These are phyloP conservation scores for Protomyctophum bolini DNA, from an alignment of 2,113 vertebrate genomes.

Conservation along the genomic window DNA sequence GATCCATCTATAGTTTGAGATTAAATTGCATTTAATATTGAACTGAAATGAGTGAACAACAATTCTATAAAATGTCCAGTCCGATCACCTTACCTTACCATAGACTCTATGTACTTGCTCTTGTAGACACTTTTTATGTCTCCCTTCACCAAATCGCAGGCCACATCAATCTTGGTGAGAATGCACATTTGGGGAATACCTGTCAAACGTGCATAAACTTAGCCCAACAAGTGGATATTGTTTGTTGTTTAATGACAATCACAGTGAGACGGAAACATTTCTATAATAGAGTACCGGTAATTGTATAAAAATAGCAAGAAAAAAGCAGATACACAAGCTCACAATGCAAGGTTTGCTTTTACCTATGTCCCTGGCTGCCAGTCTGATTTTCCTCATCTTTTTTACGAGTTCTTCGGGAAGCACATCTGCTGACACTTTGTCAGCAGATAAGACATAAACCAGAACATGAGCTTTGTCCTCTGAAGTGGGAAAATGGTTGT, in stretches of 20 bases:
- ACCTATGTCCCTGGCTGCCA: slow-evolving; percentile 24
- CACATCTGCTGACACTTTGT: fast-evolving
- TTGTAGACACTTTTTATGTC: slow-evolving; percentile 16
- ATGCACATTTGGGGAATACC: slow-evolving; percentile 42
- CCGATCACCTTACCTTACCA: not conserved
- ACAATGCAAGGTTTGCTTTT: not conserved
- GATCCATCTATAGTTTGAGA: not conserved
- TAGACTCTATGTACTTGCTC: slow-evolving; percentile 28
- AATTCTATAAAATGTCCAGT: no score
- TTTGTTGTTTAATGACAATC: no score
- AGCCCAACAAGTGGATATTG: no score
- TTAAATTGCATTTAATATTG: no score
- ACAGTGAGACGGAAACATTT: no score
- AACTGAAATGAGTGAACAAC: no score
- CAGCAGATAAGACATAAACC: slow-evolving; percentile 25
- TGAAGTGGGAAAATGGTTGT: slow-evolving; percentile 1
- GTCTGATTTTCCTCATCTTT: slow-evolving; percentile 33
- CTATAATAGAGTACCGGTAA: no score
- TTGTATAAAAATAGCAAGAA: not conserved
- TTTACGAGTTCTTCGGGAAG: not conserved
- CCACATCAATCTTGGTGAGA: slow-evolving; percentile 48
- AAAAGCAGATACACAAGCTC: not conserved
- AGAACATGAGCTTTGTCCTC: slow-evolving; percentile 39
- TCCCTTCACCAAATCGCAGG: not conserved
- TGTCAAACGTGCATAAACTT: slow-evolving; percentile 3